These are phyloP conservation scores for Cyrtonyx montezumae DNA, from an alignment of 2,113 vertebrate species.

Conservation along the genomic window DNA sequence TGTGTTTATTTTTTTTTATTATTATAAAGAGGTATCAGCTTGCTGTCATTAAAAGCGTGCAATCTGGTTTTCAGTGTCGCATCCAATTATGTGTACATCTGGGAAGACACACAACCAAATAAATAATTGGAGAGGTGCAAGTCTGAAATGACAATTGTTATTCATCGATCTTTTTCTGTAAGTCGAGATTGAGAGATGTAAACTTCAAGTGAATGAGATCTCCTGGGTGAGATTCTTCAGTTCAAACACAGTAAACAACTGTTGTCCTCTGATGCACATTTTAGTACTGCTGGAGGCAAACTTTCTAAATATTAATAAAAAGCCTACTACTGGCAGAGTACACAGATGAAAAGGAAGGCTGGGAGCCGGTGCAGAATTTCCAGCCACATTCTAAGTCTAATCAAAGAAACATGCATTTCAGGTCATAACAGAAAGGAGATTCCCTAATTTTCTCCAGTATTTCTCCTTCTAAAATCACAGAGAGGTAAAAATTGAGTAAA, in stretches of 20 bases:
- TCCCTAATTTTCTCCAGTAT: not conserved
- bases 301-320: slow-evolving; percentile 83
- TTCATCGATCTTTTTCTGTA: slow-evolving; percentile 85
- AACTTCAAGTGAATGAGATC: slow-evolving; percentile 86
- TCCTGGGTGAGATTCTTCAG: slow-evolving; percentile 85
- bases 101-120: slow-evolving; percentile 83
- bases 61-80: slow-evolving; percentile 87
- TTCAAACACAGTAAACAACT: slow-evolving; percentile 94
- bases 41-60: slow-evolving; percentile 80
- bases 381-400: slow-evolving; percentile 39
- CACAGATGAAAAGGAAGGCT: slow-evolving; percentile 55
- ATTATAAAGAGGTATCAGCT: slow-evolving; percentile 79
- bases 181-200: slow-evolving; percentile 81
- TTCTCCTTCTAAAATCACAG: not conserved
- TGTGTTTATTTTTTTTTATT: slow-evolving; percentile 41
- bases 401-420: slow-evolving; percentile 32
- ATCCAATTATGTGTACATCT: slow-evolving; percentile 83
- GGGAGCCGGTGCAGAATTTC: slow-evolving; percentile 44
- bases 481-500: not conserved
- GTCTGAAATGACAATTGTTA: slow-evolving; percentile 84
- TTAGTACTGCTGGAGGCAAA: slow-evolving; percentile 93
- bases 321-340: slow-evolving; percentile 37
- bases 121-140: slow-evolving; percentile 87
- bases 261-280: slow-evolving; percentile 90
- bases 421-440: not conserved